These are phyloP conservation scores for Dichetophora obliterata DNA, from an alignment of 2,888 invertebrate species.

Conservation along the genomic window DNA sequence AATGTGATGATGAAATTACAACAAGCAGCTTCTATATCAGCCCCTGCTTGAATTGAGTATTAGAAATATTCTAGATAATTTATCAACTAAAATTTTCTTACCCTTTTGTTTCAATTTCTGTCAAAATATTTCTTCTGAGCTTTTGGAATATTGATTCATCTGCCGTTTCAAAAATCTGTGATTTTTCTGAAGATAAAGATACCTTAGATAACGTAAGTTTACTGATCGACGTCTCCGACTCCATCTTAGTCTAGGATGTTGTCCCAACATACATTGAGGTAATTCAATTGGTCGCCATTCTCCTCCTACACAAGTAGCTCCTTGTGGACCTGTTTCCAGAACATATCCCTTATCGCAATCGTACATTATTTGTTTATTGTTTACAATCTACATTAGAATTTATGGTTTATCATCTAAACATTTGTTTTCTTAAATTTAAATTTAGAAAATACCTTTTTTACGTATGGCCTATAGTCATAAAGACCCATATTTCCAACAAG, in stretches of 20 bases:
- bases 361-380: slow-evolving; percentile 96
- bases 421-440: neutral
- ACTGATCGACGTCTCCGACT: slow-evolving; percentile 75
- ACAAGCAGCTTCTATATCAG: too few relatives aligned
- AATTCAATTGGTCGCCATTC: slow-evolving; percentile 91
- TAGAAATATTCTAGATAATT: too few relatives aligned
- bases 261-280: slow-evolving; percentile 86
- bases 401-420: neutral
- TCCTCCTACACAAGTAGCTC: slow-evolving; percentile 95
- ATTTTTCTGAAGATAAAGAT: slow-evolving; percentile 60
- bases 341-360: slow-evolving; percentile 94
- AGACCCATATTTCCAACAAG: slow-evolving; percentile 96
- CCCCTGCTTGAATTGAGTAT: too few relatives aligned
- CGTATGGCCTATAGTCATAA: slow-evolving; percentile 95
- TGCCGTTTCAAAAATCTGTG: slow-evolving; percentile 56
- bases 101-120: too few relatives aligned
- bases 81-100: too few relatives aligned
- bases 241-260: slow-evolving; percentile 89
- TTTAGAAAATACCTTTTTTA: slow-evolving; percentile 77
- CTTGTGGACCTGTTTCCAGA: slow-evolving; percentile 87
- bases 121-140: too few relatives aligned
- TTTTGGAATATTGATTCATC: slow-evolving; percentile 23
- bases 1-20: too few relatives aligned
- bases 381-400: slow-evolving; percentile 73
- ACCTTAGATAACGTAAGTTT: slow-evolving; percentile 61